phyloP scores from a whole-genome alignment of 2,888 invertebrate species.

The Phortica magna region DNA sequence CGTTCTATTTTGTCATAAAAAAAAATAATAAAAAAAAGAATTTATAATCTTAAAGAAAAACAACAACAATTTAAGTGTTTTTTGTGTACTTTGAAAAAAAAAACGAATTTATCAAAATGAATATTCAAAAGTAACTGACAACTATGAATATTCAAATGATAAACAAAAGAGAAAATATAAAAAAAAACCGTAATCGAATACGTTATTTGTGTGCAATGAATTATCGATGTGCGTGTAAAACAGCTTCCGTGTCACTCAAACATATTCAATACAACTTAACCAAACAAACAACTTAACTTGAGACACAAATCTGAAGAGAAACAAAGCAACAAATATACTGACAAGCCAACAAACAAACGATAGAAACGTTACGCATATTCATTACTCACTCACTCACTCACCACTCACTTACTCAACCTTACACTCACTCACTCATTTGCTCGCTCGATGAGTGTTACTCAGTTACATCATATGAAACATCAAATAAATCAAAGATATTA shows the following conservation, averaged over 20 bases:
- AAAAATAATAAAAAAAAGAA: background rate
- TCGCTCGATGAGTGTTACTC: conserved; percentile 36
- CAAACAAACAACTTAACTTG: conserved; percentile 42
- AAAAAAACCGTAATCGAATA: conserved; percentile 53
- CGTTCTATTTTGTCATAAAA: background rate
- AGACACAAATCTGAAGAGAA: conserved; percentile 31
- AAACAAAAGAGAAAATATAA: conserved; percentile 15
- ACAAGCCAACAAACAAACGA: conserved; percentile 34
- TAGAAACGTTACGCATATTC: conserved; percentile 32
- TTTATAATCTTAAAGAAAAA: background rate
- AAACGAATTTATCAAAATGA: background rate
- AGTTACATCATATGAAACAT: conserved; percentile 44
- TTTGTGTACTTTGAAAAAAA: background rate
- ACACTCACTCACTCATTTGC: conserved; percentile 30
- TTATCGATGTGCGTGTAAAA: conserved; percentile 62
- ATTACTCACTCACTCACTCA: conserved; percentile 47
- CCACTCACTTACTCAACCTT: conserved; percentile 36
- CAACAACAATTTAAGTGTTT: background rate
- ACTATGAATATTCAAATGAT: conserved; percentile 43
- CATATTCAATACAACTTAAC: conserved; percentile 2
- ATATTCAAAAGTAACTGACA: conserved; percentile 31
- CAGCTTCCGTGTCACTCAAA: conserved; percentile 57
- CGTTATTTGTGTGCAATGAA: conserved; percentile 60
- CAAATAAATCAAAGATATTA: conserved; percentile 46
- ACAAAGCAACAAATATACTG: conserved; percentile 44